Evolutionary conservation across 2,888 invertebrate species (phyloP).

Genomic region (Dicyrtoma fusca): DNA sequence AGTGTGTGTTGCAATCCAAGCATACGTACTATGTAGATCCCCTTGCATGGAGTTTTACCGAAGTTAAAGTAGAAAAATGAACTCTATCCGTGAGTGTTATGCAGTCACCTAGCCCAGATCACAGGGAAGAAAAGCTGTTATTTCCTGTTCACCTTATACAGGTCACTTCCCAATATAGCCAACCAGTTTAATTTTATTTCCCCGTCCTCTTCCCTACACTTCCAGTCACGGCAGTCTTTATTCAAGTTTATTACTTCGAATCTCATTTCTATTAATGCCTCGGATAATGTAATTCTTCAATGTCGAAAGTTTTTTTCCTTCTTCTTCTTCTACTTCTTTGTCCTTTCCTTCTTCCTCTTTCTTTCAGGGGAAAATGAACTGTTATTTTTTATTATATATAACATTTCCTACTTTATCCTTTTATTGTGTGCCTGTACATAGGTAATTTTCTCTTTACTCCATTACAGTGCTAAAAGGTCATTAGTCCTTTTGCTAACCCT

Average conservation of each 20-base stretch:
- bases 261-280: constrained; percentile 34
- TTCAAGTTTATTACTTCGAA: constrained; percentile 34
- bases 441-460: neutral
- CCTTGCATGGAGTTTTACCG: no score
- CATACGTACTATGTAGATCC: no score
- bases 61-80: no score
- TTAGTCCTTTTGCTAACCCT: neutral
- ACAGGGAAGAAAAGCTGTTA: no score
- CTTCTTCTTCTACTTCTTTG: neutral
- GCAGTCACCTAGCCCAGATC: no score
- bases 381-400: no score
- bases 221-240: constrained; percentile 15
- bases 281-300: constrained; percentile 35
- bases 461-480: constrained; percentile 4
- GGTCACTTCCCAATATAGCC: neutral
- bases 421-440: neutral
- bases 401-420: no score
- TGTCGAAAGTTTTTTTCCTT: constrained; percentile 30
- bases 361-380: neutral
- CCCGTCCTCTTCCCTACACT: neutral
- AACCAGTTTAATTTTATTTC: constrained; percentile 29
- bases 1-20: no score
- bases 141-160: no score
- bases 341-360: neutral
- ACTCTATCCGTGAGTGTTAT: no score